Evolutionary conservation across 2,888 invertebrate species (phyloP).

Genomic region (Ephialtes manifestator): DNA sequence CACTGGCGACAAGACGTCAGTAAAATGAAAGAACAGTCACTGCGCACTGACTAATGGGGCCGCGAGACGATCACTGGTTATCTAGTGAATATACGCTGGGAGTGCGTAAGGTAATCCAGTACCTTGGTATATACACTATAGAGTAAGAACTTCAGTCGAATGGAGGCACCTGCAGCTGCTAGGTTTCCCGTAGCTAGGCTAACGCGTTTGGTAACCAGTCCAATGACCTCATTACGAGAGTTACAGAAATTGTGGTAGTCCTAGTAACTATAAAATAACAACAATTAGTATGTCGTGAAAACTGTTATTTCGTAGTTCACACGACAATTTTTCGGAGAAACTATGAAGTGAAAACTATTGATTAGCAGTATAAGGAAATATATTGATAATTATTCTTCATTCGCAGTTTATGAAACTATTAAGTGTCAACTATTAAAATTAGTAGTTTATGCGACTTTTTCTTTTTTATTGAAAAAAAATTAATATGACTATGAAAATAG

Average conservation of each 20-base stretch:
- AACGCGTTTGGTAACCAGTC: conserved; percentile 55
- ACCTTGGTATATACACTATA: conserved; percentile 4
- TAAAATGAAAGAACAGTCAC: not conserved
- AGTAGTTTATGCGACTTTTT: no score
- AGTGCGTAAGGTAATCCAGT: conserved; percentile 11
- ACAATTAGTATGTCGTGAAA: not conserved
- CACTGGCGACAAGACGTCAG: not conserved
- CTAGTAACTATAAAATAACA: not conserved
- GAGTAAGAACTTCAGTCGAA: conserved; percentile 7
- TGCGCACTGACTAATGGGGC: conserved; percentile 6
- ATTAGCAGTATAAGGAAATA: no score
- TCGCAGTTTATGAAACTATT: no score
- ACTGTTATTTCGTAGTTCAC: no score
- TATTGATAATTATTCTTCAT: no score
- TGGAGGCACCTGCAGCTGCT: conserved; percentile 50
- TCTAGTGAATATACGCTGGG: conserved; percentile 1
- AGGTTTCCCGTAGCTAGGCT: conserved; percentile 59
- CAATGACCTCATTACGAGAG: conserved; percentile 63
- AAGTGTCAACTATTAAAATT: no score
- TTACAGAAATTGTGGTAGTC: not conserved
- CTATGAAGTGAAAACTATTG: no score
- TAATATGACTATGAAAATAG: no score
- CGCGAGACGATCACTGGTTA: conserved; percentile 20
- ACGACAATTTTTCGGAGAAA: no score
- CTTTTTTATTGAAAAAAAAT: no score